These are phyloP conservation scores for Meghimatium bilineatum DNA, from an alignment of 2,888 invertebrate genomes.

Conservation along the genomic window DNA sequence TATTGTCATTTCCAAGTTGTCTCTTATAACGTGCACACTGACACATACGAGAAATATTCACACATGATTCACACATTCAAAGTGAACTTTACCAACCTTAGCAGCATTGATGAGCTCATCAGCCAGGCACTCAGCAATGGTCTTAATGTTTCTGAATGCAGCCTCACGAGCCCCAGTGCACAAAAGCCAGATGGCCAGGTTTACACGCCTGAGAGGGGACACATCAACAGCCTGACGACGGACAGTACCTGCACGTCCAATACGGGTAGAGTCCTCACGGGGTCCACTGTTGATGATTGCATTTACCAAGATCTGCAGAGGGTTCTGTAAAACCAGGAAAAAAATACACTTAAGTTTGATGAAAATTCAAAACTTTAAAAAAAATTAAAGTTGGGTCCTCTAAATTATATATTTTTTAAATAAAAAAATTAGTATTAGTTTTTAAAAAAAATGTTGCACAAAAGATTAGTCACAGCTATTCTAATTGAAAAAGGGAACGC, in stretches of 20 bases:
- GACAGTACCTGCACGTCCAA: conserved; percentile 99
- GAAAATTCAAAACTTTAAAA: too few relatives aligned
- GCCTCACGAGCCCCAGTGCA: conserved; percentile 99
- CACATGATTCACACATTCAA: too few relatives aligned
- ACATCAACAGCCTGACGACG: conserved; percentile 99
- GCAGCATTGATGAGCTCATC: conserved; percentile 99
- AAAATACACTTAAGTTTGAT: too few relatives aligned
- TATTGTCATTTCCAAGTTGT: too few relatives aligned
- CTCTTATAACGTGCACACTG: too few relatives aligned
- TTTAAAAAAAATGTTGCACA: too few relatives aligned
- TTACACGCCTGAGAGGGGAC: conserved; percentile 97
- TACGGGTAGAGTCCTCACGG: conserved; percentile 99
- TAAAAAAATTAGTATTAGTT: too few relatives aligned
- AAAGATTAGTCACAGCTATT: too few relatives aligned
- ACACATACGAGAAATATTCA: too few relatives aligned
- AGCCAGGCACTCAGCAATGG: conserved; percentile 99
- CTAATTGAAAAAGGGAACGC: too few relatives aligned
- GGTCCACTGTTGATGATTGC: conserved; percentile 99
- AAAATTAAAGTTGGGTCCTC: too few relatives aligned
- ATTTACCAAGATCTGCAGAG: conserved; percentile 82
- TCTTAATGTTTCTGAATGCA: conserved; percentile 99
- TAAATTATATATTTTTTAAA: too few relatives aligned
- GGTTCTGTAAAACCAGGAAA: conserved; percentile 76
- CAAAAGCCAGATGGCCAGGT: conserved; percentile 99
- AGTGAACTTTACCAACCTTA: conserved; percentile 83